Conservation (phyloP, 2,888 invertebrate genomes). For the Lasioglossum leucozonium region DNA sequence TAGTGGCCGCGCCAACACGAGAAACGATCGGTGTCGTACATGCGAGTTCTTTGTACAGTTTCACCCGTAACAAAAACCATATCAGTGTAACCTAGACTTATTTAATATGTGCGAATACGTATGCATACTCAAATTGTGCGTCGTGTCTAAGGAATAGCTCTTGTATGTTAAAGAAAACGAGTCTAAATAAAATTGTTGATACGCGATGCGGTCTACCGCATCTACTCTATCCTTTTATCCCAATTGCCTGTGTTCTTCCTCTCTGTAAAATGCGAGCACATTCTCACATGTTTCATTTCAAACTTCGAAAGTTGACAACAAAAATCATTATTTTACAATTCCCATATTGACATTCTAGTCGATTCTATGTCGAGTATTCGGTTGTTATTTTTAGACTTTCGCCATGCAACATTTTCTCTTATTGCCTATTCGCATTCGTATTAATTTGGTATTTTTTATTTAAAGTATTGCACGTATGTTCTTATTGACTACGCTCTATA, state of each 20-base stretch:
- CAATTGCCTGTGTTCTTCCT: neutral
- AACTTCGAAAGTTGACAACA: no score
- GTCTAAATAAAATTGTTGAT: constrained; percentile 80
- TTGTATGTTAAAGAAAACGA: constrained; percentile 80
- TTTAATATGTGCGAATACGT: constrained; percentile 71
- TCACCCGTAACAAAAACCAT: constrained; percentile 72
- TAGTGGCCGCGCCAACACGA: constrained; percentile 34
- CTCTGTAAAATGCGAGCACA: neutral
- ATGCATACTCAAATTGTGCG: constrained; percentile 67
- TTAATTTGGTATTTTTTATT: no score
- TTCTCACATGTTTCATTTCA: no score
- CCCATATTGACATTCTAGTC: neutral
- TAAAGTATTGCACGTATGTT: no score
- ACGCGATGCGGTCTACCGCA: constrained; percentile 51
- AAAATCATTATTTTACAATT: neutral
- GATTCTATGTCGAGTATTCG: no score
- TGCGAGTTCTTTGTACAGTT: constrained; percentile 69
- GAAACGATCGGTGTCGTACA: constrained; percentile 56
- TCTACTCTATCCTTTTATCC: neutral
- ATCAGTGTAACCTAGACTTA: constrained; percentile 77
- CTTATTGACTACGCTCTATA: no score
- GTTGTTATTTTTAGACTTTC: no score
- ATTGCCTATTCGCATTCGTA: no score
- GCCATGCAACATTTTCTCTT: no score
- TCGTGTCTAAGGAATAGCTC: constrained; percentile 77